Evolutionary conservation across 2,113 vertebrate species (phyloP).

Genomic region (Promerops cafer): DNA sequence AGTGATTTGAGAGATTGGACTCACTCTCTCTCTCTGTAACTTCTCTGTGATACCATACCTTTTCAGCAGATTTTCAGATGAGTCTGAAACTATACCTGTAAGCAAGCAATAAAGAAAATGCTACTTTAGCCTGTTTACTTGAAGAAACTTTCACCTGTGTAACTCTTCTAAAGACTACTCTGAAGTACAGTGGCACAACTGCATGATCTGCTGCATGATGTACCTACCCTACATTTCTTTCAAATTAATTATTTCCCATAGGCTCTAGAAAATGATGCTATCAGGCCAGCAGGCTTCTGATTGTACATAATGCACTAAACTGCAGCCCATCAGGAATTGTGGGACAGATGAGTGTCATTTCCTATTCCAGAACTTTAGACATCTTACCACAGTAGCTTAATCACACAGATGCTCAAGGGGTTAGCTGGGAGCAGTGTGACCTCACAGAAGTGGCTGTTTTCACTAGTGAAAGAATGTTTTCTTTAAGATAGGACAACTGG

Average conservation of each 20-base stretch:
- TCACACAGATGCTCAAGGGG: not conserved
- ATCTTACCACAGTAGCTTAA: not conserved
- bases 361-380: not conserved
- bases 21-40: constrained; percentile 44
- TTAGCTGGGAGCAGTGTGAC: not conserved
- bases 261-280: not conserved
- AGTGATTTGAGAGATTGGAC: constrained; percentile 48
- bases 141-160: not conserved
- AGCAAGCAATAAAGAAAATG: not conserved
- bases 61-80: constrained; percentile 66
- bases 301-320: not conserved
- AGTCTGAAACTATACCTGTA: constrained; percentile 63
- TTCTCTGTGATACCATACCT: constrained; percentile 67
- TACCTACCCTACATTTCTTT: not conserved
- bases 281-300: not conserved
- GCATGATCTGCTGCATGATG: not conserved
- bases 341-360: not conserved
- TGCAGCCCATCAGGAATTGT: not conserved
- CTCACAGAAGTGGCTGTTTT: not conserved
- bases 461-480: not conserved
- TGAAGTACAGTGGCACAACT: not conserved
- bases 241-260: not conserved
- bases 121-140: not conserved
- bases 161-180: not conserved
- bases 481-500: not conserved